Evolutionary conservation across 2,888 invertebrate species (phyloP).

Genomic region (Cerceris rybyensis): DNA sequence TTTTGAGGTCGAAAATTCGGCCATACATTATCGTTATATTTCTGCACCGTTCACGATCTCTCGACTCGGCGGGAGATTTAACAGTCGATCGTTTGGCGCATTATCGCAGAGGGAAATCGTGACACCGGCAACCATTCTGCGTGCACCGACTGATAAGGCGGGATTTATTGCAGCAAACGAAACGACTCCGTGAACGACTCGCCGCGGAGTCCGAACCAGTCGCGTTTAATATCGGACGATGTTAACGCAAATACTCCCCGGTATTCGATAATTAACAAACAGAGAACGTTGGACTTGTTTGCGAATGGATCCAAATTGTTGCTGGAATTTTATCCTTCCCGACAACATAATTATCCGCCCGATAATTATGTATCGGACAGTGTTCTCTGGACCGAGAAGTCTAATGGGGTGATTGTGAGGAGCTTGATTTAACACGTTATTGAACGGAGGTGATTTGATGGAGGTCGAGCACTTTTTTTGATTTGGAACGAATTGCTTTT

Average conservation of each 20-base stretch:
- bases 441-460: no score
- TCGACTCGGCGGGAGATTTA: constrained; percentile 21
- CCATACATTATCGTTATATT: constrained; percentile 41
- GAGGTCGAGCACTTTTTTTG: no score
- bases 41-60: constrained; percentile 13
- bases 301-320: no score
- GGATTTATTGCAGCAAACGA: constrained; percentile 44
- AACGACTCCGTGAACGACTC: constrained; percentile 39
- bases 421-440: no score
- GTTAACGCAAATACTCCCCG: neutral
- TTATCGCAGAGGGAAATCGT: constrained; percentile 48
- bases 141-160: constrained; percentile 48
- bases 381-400: no score
- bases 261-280: constrained; percentile 28
- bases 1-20: constrained; percentile 1
- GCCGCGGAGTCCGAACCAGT: constrained; percentile 16
- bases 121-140: constrained; percentile 38
- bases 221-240: constrained; percentile 25
- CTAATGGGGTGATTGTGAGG: no score
- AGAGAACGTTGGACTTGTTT: neutral
- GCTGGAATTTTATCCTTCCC: no score
- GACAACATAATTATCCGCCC: no score
- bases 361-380: no score
- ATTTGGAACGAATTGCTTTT: no score
- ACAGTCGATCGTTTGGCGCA: constrained; percentile 46